Conservation (phyloP, 2,797 vertebrate species). For the Cyprinella venusta region DNA sequence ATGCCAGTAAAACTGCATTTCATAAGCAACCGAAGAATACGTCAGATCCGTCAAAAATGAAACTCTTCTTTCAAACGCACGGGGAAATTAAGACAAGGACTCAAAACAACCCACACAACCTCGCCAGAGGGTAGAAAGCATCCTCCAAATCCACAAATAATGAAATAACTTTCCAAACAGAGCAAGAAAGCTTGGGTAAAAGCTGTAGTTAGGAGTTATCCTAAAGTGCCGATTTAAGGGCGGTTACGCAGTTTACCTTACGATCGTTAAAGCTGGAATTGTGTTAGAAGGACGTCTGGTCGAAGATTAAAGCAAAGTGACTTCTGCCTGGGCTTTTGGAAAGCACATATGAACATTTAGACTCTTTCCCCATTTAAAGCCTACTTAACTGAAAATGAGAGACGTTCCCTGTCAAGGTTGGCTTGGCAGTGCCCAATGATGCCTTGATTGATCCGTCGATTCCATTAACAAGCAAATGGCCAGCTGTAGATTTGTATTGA, state of each 20-base stretch:
- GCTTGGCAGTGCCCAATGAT: conserved; percentile 43
- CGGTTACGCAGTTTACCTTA: not conserved
- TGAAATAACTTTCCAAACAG: conserved; percentile 46
- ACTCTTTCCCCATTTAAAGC: conserved; percentile 30
- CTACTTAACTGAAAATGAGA: conserved; percentile 35
- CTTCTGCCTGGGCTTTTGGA: conserved; percentile 9
- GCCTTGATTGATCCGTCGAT: conserved; percentile 56
- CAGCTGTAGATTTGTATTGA: conserved; percentile 38
- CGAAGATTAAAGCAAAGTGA: conserved; percentile 22
- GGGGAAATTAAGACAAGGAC: conserved; percentile 49
- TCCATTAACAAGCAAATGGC: conserved; percentile 49
- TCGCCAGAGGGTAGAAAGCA: conserved; percentile 20
- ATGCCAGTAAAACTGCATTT: conserved; percentile 15
- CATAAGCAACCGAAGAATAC: conserved; percentile 20
- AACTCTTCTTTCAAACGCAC: conserved; percentile 42
- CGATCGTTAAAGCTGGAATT: conserved; percentile 11
- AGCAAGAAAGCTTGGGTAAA: not conserved
- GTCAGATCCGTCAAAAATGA: conserved; percentile 45
- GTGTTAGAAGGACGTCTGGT: conserved; percentile 31
- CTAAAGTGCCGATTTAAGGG: conserved; percentile 1
- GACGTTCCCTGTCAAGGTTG: conserved; percentile 47
- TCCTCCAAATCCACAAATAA: conserved; percentile 37
- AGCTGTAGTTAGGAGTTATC: conserved; percentile 24
- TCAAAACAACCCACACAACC: conserved; percentile 47
- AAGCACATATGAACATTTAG: conserved; percentile 28